Conservation (phyloP, 1,140 invertebrate species). For the Drosophila tropicalis region DNA sequence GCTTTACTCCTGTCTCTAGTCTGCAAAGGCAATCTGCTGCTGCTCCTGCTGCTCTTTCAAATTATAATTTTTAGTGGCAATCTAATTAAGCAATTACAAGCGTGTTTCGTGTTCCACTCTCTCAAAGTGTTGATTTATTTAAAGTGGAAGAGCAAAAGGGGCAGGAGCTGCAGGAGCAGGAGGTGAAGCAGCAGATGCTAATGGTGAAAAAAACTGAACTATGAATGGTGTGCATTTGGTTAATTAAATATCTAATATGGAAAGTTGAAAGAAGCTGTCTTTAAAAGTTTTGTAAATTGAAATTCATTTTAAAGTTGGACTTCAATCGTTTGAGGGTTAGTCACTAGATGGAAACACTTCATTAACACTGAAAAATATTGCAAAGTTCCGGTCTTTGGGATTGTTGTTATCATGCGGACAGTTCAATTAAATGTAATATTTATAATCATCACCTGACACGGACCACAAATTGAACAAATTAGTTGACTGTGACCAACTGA, state of each 20-base stretch:
- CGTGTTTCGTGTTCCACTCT: constrained; percentile 34
- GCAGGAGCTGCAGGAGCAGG: not conserved
- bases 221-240: no score
- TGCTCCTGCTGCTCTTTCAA: constrained; percentile 45
- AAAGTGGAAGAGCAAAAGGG: not conserved
- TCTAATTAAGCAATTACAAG: constrained; percentile 82
- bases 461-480: constrained; percentile 74
- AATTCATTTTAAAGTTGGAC: no score
- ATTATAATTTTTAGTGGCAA: constrained; percentile 78
- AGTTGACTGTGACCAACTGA: constrained; percentile 39
- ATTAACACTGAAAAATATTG: constrained; percentile 47
- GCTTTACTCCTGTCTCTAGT: not conserved
- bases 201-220: not conserved
- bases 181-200: constrained; percentile 22
- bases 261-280: no score
- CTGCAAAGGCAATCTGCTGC: not conserved
- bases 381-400: constrained; percentile 20
- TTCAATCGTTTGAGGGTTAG: not conserved
- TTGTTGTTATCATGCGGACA: constrained; percentile 40
- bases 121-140: constrained; percentile 64
- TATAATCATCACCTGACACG: constrained; percentile 65
- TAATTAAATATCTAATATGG: no score
- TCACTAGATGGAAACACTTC: constrained; percentile 21
- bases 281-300: no score
- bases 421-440: constrained; percentile 79